These are phyloP conservation scores for Nemotelus pantherinus DNA, from an alignment of 2,888 invertebrate species.

Conservation along the genomic window DNA sequence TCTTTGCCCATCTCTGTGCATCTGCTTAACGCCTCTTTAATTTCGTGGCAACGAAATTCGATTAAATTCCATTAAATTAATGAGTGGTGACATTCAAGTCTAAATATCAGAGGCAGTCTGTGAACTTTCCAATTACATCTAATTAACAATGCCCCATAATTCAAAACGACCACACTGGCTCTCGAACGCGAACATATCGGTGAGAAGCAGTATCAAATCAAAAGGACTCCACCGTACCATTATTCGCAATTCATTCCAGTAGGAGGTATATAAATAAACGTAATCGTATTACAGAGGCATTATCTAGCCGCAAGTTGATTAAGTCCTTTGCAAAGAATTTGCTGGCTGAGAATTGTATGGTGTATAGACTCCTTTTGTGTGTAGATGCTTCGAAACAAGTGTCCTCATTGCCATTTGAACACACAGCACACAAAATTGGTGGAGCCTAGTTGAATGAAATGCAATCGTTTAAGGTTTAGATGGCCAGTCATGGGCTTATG, in stretches of 20 bases:
- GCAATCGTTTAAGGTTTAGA: neutral
- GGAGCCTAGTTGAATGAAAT: neutral
- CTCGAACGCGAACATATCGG: slow-evolving; percentile 7
- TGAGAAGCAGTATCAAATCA: slow-evolving; percentile 16
- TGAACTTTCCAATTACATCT: slow-evolving; percentile 35
- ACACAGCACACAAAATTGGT: neutral
- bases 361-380: neutral
- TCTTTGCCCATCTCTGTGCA: slow-evolving; percentile 1
- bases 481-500: neutral
- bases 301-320: slow-evolving; percentile 38
- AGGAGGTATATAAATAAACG: slow-evolving; percentile 25
- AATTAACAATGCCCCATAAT: slow-evolving; percentile 39
- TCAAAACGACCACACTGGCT: slow-evolving; percentile 20
- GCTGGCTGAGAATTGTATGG: neutral
- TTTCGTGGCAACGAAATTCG: slow-evolving; percentile 35
- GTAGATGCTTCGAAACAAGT: neutral
- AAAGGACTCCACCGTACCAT: slow-evolving; percentile 27
- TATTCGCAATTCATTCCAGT: slow-evolving; percentile 32
- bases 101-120: neutral
- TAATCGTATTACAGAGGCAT: slow-evolving; percentile 34
- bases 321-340: slow-evolving; percentile 25
- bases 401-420: neutral
- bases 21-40: slow-evolving; percentile 13
- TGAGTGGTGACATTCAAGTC: slow-evolving; percentile 33
- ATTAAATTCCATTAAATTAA: slow-evolving; percentile 37